Evolutionary conservation across 2,797 vertebrate species (phyloP).

Genomic region (Artibeus lituratus): DNA sequence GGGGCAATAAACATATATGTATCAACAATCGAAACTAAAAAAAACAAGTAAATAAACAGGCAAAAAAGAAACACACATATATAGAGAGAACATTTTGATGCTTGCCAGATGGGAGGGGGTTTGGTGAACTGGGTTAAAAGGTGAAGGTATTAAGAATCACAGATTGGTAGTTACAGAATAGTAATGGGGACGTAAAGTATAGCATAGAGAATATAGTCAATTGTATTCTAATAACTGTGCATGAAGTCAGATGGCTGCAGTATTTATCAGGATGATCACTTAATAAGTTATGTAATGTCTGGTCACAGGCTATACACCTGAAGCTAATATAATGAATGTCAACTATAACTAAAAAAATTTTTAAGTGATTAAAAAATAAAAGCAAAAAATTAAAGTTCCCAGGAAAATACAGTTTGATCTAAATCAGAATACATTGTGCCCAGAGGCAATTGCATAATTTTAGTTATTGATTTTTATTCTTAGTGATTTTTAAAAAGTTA

Average conservation of each 20-base stretch:
- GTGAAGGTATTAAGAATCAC: background rate
- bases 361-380: background rate
- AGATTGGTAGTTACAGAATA: background rate
- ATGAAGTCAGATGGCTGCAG: background rate
- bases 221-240: background rate
- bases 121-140: background rate
- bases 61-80: background rate
- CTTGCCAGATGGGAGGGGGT: background rate
- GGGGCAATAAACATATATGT: background rate
- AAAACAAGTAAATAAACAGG: background rate
- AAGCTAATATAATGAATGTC: background rate
- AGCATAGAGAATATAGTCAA: background rate
- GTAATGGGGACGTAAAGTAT: background rate
- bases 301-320: background rate
- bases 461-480: background rate
- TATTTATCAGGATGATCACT: background rate
- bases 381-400: background rate
- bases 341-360: background rate
- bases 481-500: conserved; percentile 26
- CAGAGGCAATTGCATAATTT: background rate
- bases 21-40: background rate
- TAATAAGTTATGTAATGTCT: background rate
- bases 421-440: background rate
- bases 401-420: background rate
- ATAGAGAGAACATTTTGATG: background rate